Evolutionary conservation across 2,797 vertebrate genomes (phyloP).

Genomic region (Pampus argenteus): DNA sequence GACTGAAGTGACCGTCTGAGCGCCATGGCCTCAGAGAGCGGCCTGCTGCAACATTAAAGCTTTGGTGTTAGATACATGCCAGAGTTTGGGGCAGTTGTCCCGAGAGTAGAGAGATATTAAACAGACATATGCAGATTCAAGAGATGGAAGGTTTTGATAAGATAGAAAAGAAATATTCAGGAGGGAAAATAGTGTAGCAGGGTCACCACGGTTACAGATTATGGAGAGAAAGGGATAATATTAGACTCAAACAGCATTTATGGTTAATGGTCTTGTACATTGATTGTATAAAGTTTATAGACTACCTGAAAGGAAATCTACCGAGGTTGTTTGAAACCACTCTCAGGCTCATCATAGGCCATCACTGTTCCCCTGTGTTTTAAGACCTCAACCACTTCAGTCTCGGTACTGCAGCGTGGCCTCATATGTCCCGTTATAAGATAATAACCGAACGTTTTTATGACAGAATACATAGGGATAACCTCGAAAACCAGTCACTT

Average conservation of each 20-base stretch:
- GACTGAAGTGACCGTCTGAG: constrained; percentile 94
- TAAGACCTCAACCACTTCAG: neutral
- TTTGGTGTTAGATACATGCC: constrained; percentile 31
- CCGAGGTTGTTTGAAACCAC: constrained; percentile 11
- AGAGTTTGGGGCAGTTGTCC: constrained; percentile 35
- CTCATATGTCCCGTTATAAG: neutral
- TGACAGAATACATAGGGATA: neutral
- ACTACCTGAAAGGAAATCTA: constrained; percentile 23
- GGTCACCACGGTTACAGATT: constrained; percentile 17
- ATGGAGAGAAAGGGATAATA: constrained; percentile 5
- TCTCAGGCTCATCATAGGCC: constrained; percentile 37
- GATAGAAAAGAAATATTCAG: constrained; percentile 23
- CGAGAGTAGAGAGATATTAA: constrained; percentile 26
- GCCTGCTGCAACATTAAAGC: constrained; percentile 10
- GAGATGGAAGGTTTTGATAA: constrained; percentile 25
- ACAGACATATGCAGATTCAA: constrained; percentile 16
- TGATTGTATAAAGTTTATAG: constrained; percentile 21
- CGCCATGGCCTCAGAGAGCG: neutral
- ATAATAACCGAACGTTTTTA: neutral
- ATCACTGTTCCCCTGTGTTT: neutral
- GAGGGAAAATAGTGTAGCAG: constrained; percentile 6
- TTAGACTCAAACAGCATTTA: neutral
- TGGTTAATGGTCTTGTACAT: constrained; percentile 26
- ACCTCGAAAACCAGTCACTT: neutral
- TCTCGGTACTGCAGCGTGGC: neutral